phyloP scores from a whole-genome alignment of 2,888 invertebrate genomes.

The Aleiodes alternator region DNA sequence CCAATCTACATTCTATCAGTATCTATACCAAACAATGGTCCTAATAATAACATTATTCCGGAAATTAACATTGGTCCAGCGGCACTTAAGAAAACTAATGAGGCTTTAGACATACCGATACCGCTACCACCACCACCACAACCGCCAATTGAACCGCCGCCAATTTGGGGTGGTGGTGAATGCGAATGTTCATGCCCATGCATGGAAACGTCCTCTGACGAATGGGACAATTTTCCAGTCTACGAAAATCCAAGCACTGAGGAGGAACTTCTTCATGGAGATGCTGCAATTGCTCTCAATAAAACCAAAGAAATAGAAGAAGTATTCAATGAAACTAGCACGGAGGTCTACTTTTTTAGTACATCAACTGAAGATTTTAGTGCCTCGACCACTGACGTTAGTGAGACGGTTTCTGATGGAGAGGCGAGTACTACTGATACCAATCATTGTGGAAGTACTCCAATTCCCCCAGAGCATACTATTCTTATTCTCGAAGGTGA shows the following conservation, averaged over 20 bases:
- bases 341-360: slow-evolving; percentile 49
- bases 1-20: slow-evolving; percentile 88
- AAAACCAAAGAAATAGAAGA: slow-evolving; percentile 10
- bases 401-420: slow-evolving; percentile 26
- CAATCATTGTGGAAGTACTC: slow-evolving; percentile 72
- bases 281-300: slow-evolving; percentile 38
- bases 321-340: slow-evolving; percentile 39
- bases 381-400: slow-evolving; percentile 39
- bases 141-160: slow-evolving; percentile 65
- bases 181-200: slow-evolving; percentile 86
- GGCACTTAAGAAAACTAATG: slow-evolving; percentile 60
- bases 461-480: slow-evolving; percentile 81
- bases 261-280: slow-evolving; percentile 39
- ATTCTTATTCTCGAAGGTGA: slow-evolving; percentile 93
- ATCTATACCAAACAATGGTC: slow-evolving; percentile 83
- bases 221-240: slow-evolving; percentile 65
- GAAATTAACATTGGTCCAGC: slow-evolving; percentile 78
- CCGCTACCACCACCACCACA: slow-evolving; percentile 71
- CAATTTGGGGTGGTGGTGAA: slow-evolving; percentile 81
- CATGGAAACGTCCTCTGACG: slow-evolving; percentile 76
- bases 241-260: slow-evolving; percentile 48
- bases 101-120: slow-evolving; percentile 59
- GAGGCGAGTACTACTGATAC: slow-evolving; percentile 48
- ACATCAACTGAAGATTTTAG: slow-evolving; percentile 34
- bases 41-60: slow-evolving; percentile 70